Base-by-base conservation (phyloP, 23 tunicate species). In the Styela clava region DNA sequence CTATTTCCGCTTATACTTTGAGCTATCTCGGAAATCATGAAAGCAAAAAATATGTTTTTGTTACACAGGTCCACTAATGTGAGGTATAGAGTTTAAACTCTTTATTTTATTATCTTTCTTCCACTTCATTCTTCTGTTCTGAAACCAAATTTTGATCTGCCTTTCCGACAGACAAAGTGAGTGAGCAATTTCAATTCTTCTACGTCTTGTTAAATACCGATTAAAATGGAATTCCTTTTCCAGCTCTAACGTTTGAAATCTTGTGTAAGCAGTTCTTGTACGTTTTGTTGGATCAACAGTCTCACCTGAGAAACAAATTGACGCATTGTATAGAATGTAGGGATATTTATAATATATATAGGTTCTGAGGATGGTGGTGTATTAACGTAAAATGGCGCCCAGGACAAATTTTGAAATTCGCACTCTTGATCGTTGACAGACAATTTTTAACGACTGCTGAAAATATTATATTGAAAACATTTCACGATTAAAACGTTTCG, bases 91-190 rank as follows among this genome's bases (percentile, higher is more conserved):
- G 32, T 72, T 34, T 12, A 72, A 31, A 33, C 52, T 72, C 32
- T 72, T 72, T 29, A 32, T 72, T 67, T 89, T 89, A 73, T 89
- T 85, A 18, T 89, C 95, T 77, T 91, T 91, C 78, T 91, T 91
- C 97, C 97, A 91, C 78, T 91, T 91, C 97, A 91, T 91, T 78
- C 97, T 69, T 63, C 97, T 36, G 34, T 91, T 91, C 70, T 91
- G 97, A 31, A 91, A 91, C 97, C 97, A 91, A 24, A 91, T 91
- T 89, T 91, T 91, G 63, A 91, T 86, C 69, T 91, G 97, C 37
- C 97, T 56, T 70, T 91, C 97, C 0, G 87, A 82, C 68, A 91
- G 90, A 22, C 79, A 37, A 0, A 91, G 83, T 24, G 35, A 30
- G 63, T 91, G 90, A n/a, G 97, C 97, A 34, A 91, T 85, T 71